Percentiles rank a stretch among this genome's conserved stretches.
Conservation (phyloP, 2,797 vertebrate species). For the Gymnopithys bicolor region DNA sequence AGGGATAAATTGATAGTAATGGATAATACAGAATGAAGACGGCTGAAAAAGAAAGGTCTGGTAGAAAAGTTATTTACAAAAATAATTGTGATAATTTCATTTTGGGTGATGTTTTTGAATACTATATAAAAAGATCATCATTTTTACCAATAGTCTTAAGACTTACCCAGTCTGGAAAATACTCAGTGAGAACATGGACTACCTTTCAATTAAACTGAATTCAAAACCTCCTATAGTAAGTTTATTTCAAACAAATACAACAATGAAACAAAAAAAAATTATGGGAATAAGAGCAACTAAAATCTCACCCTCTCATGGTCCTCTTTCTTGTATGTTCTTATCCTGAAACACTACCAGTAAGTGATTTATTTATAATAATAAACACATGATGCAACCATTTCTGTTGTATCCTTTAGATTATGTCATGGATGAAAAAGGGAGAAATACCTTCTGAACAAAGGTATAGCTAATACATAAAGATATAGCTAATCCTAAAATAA, state of each 20-base stretch:
- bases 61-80: background rate
- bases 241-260: background rate
- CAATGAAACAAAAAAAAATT: background rate
- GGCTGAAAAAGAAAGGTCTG: background rate
- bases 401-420: constrained; percentile 26
- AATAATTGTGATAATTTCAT: background rate
- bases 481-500: constrained; percentile 35
- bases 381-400: constrained; percentile 22
- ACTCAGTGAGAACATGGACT: background rate
- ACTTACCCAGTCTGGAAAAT: background rate
- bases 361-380: constrained; percentile 49
- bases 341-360: constrained; percentile 7
- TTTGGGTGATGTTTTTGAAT: background rate
- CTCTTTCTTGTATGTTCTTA: background rate
- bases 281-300: background rate
- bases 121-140: background rate
- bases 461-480: background rate
- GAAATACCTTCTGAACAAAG: constrained; percentile 18
- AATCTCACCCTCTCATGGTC: background rate
- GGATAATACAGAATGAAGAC: background rate
- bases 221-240: background rate
- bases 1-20: background rate
- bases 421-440: constrained; percentile 22
- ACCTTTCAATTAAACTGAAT: background rate
- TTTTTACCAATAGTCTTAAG: background rate